phyloP scores from a whole-genome alignment of 2,797 vertebrate species.

The Lithobates pipiens region DNA sequence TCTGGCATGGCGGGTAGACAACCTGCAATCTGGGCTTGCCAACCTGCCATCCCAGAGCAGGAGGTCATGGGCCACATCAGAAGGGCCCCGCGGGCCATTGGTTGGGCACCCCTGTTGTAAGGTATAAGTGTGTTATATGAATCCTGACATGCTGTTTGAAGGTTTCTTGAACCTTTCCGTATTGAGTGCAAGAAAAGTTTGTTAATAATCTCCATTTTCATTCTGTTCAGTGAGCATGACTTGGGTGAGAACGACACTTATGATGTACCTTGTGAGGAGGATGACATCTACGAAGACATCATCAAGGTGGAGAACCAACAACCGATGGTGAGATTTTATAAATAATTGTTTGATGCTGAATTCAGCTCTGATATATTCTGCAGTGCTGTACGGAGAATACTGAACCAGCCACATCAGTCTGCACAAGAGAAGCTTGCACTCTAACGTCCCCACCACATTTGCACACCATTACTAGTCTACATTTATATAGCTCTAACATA shows the following conservation, averaged over 20 bases:
- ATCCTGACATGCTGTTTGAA: no score
- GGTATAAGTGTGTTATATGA: no score
- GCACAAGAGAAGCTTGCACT: not conserved
- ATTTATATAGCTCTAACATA: not conserved
- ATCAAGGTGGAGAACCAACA: conserved; percentile 98
- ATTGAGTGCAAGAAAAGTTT: not conserved
- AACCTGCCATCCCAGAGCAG: no score
- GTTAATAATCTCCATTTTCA: not conserved
- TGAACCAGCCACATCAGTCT: not conserved
- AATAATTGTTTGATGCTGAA: not conserved
- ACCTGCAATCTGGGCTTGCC: no score
- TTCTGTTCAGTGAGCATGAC: conserved; percentile 88
- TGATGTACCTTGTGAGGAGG: conserved; percentile 96
- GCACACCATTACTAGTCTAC: no score
- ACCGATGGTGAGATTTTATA: conserved; percentile 86
- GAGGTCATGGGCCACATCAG: no score
- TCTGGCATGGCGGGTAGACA: no score
- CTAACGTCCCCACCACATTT: not conserved
- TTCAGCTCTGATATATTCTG: no score
- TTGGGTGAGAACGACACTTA: conserved; percentile 96
- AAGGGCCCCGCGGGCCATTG: no score
- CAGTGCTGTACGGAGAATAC: no score
- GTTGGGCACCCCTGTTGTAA: no score
- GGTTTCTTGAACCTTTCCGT: no score
- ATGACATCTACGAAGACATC: conserved; percentile 99